These are phyloP conservation scores for Corythucha ciliata DNA, from an alignment of 2,888 invertebrate genomes.

Conservation along the genomic window DNA sequence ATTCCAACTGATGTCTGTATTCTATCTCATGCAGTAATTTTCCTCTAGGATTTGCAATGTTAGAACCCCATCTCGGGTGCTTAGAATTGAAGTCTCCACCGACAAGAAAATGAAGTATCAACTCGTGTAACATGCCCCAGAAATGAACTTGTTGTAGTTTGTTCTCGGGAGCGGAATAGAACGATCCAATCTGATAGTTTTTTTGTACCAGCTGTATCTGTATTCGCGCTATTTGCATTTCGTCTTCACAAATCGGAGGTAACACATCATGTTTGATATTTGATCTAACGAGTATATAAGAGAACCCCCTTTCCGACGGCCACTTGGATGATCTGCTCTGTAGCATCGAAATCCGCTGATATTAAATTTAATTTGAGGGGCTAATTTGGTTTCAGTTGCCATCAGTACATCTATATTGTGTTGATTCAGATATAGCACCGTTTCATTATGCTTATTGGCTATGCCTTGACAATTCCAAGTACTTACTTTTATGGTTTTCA, in stretches of 20 bases:
- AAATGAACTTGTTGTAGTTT: slow-evolving; percentile 5
- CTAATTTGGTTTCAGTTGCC: slow-evolving; percentile 14
- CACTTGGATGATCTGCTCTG: slow-evolving; percentile 14
- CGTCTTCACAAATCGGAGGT: slow-evolving; percentile 6
- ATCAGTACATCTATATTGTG: slow-evolving; percentile 2
- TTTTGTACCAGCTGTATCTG: neutral
- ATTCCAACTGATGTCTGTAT: neutral
- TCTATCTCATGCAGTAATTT: slow-evolving; percentile 8
- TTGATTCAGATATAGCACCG: neutral
- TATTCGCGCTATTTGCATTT: slow-evolving; percentile 12
- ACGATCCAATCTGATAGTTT: slow-evolving; percentile 2
- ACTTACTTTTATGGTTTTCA: neutral
- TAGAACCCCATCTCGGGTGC: slow-evolving; percentile 12
- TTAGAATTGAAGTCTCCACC: slow-evolving; percentile 7
- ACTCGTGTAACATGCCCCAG: neutral
- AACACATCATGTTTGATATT: slow-evolving; percentile 5
- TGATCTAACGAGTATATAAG: slow-evolving; percentile 7
- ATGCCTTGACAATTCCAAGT: slow-evolving; percentile 6
- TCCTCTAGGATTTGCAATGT: slow-evolving; percentile 5
- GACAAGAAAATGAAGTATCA: slow-evolving; percentile 1
- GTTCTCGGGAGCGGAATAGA: slow-evolving; percentile 14
- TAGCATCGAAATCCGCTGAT: slow-evolving; percentile 4
- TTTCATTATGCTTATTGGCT: slow-evolving; percentile 3
- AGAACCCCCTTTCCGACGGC: slow-evolving; percentile 11
- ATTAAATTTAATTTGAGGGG: slow-evolving; percentile 5